Evolutionary conservation across 2,113 vertebrate species (phyloP), one percentile per base, ranked within the genome.

Genomic region (Athene noctua): DNA sequence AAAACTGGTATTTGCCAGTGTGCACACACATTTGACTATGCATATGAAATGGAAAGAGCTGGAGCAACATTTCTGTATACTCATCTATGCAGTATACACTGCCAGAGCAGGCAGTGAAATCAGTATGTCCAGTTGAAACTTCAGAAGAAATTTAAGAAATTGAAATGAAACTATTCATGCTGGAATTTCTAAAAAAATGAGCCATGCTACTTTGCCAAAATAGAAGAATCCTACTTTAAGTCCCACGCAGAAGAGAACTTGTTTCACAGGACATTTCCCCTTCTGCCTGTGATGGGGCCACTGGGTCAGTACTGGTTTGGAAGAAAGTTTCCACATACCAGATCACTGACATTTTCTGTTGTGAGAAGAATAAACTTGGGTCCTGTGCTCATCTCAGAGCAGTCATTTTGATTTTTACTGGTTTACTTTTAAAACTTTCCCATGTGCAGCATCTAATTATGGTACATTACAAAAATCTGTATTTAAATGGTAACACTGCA

Each of bases 321-420:
- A 93, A 70, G n/a, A 77, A 94, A 92, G 86, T 88, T 84, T 88
- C 80, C 83, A 80, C 72, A 88, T 84, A 88, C 51, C 47, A 62
- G 51, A 51, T 71, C 38, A 34, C 21, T 94, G 88, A 86, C 75
- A 40, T 88, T 92, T 92, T 92, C 77, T 93, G 10, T 68, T 74
- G 59, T 90, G 80, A 90, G 75, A 95, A 90, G 42, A 80, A 80
- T 21, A 78, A 94, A 58, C 38, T 84, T 55, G 67, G 59, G 55
- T 74, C 55, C 51, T 67, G 23, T 57, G 71, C 80, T 86, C 82
- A 88, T 92, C 65, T 90, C 80, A 84, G 59, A 78, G 75, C 90
- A 93, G 59, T 94, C 72, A 96, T 96, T 97, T 97, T 96, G 66
- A 88, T 96, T 96, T 95, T 95, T 96, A 83, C 82, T 97, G 94